Evolutionary conservation across 2,888 invertebrate genomes (phyloP).

Genomic region (Drepana falcataria): DNA sequence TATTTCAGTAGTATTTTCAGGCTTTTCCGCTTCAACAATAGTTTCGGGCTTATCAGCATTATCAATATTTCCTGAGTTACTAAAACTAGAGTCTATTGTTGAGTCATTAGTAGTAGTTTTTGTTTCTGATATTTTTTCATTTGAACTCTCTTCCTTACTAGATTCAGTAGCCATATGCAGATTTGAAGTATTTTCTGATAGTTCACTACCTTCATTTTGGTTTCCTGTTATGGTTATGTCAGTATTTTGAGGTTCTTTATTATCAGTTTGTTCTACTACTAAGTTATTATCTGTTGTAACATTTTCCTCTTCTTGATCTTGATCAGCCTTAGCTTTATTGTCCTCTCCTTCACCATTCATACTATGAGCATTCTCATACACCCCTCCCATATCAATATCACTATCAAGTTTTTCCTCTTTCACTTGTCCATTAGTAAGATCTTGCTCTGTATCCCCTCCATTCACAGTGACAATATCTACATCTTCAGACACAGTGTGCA

Average conservation of each 20-base stretch:
- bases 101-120: too few species aligned
- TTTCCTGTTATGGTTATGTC: constrained; percentile 13
- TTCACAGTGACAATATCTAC: constrained; percentile 34
- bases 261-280: constrained; percentile 6
- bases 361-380: constrained; percentile 10
- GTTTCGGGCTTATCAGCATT: neutral
- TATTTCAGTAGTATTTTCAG: neutral
- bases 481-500: constrained; percentile 43
- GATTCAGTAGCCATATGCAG: neutral
- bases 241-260: constrained; percentile 10
- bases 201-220: constrained; percentile 11
- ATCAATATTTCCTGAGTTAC: too few species aligned
- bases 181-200: constrained; percentile 1
- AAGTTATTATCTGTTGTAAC: constrained; percentile 4
- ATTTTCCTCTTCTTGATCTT: constrained; percentile 5
- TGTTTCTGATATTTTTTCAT: neutral
- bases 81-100: too few species aligned
- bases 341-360: constrained; percentile 1
- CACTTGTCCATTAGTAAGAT: constrained; percentile 15
- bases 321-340: constrained; percentile 5
- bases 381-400: constrained; percentile 10
- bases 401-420: neutral
- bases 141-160: neutral
- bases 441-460: constrained; percentile 19
- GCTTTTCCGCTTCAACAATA: neutral